Evolutionary conservation across 2,797 vertebrate genomes (phyloP).

Genomic region (Catharus ustulatus): DNA sequence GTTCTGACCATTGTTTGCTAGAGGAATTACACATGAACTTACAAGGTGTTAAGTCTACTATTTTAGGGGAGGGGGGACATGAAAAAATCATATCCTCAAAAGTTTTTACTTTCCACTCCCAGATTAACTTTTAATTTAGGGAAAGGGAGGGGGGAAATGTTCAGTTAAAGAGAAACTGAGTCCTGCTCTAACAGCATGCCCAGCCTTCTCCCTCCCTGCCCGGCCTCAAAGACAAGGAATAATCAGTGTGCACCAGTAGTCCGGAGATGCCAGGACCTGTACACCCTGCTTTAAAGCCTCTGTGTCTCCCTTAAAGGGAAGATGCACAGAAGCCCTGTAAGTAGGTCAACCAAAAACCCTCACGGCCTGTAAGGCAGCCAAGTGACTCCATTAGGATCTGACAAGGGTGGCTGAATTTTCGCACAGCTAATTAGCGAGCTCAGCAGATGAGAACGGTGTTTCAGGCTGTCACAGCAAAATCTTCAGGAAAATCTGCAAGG

Average conservation of each 20-base stretch:
- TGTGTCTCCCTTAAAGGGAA: background rate
- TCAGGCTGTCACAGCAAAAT: background rate
- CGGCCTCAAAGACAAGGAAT: background rate
- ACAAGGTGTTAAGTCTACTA: background rate
- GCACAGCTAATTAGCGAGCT: background rate
- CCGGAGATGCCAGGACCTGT: background rate
- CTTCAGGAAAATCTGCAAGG: background rate
- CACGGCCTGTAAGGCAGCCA: constrained; percentile 14
- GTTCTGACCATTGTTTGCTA: background rate
- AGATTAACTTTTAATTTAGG: background rate
- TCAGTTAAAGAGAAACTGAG: background rate
- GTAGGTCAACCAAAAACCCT: constrained; percentile 56
- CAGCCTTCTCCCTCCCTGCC: background rate
- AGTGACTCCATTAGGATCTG: background rate
- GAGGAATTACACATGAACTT: background rate
- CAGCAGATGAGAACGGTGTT: accelerated
- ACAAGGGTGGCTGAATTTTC: background rate
- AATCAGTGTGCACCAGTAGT: background rate
- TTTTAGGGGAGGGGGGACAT: accelerated
- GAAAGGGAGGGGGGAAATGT: accelerated
- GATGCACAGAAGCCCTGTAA: background rate
- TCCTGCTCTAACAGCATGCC: background rate
- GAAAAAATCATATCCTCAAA: background rate
- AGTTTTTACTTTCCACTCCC: background rate
- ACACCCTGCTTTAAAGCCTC: background rate